Conservation (phyloP, 2,888 invertebrate species). For the Himalopsyche japonica region DNA sequence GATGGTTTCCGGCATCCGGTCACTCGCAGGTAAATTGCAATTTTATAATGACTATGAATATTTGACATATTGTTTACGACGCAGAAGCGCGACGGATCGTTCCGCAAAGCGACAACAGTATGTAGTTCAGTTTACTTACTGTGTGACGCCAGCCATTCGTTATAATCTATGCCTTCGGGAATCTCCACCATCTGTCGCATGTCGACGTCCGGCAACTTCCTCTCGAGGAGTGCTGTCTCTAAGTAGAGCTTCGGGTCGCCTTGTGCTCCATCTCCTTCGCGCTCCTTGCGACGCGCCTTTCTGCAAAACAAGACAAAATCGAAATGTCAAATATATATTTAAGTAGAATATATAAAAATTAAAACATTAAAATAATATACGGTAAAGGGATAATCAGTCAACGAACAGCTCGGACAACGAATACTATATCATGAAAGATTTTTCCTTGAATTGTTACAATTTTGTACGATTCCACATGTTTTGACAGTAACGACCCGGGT, state of each 20-base stretch:
- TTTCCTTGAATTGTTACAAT: no score
- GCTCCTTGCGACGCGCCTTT: slow-evolving; percentile 96
- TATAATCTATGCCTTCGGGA: slow-evolving; percentile 94
- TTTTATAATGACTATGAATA: neutral
- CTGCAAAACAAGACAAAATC: slow-evolving; percentile 58
- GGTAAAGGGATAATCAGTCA: no score
- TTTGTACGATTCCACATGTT: no score
- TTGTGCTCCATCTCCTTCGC: slow-evolving; percentile 74
- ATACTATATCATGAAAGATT: no score
- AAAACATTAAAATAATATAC: no score
- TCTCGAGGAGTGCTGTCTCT: slow-evolving; percentile 91
- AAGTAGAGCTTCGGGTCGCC: slow-evolving; percentile 93
- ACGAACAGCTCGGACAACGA: no score
- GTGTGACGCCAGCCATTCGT: slow-evolving; percentile 99
- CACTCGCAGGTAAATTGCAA: neutral
- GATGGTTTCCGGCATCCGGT: no score
- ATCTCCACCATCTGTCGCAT: slow-evolving; percentile 92
- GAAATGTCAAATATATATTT: no score
- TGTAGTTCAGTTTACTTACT: slow-evolving; percentile 69
- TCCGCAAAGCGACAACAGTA: neutral
- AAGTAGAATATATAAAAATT: no score
- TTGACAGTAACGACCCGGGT: no score
- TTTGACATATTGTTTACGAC: no score
- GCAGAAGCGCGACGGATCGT: neutral
- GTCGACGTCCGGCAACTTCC: slow-evolving; percentile 92